A percentile compares a stretch with the other conserved stretches of the same genome.
These are phyloP conservation scores for Crotalus tigris DNA, from an alignment of 2,113 vertebrate genomes.

Conservation along the genomic window DNA sequence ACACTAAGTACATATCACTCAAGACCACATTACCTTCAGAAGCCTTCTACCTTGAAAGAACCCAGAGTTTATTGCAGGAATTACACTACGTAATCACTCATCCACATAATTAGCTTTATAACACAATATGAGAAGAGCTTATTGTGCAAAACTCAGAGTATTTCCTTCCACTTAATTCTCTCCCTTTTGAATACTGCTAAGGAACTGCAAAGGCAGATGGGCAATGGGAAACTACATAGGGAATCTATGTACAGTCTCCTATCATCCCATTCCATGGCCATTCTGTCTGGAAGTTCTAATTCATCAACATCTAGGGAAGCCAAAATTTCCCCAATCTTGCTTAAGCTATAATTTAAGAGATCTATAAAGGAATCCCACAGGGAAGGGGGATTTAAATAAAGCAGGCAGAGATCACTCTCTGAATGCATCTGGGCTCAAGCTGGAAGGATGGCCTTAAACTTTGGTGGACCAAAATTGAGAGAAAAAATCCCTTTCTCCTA, in stretches of 20 bases:
- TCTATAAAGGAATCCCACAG: neutral
- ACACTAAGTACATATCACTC: constrained; percentile 51
- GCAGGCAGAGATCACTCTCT: neutral
- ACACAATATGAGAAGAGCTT: neutral
- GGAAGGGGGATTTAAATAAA: neutral
- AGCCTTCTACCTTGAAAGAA: constrained; percentile 45
- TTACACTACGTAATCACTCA: constrained; percentile 42
- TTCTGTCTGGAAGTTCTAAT: neutral
- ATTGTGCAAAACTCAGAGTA: neutral
- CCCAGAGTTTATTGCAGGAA: constrained; percentile 31
- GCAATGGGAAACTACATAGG: neutral
- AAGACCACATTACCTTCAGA: constrained; percentile 45
- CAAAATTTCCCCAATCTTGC: neutral
- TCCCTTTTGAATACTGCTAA: neutral
- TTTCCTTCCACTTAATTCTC: constrained; percentile 24
- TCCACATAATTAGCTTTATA: constrained; percentile 28
- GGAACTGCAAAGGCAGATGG: constrained; percentile 20
- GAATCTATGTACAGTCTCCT: neutral
- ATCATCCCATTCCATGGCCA: neutral
- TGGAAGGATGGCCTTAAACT: neutral
- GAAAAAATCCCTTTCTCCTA: neutral
- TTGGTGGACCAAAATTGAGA: neutral
- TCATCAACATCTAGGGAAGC: neutral
- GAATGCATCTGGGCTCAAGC: neutral
- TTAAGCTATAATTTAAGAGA: neutral